These are phyloP conservation scores for Corydoras sp. DNA, from an alignment of 2,113 vertebrate genomes.

Conservation along the genomic window DNA sequence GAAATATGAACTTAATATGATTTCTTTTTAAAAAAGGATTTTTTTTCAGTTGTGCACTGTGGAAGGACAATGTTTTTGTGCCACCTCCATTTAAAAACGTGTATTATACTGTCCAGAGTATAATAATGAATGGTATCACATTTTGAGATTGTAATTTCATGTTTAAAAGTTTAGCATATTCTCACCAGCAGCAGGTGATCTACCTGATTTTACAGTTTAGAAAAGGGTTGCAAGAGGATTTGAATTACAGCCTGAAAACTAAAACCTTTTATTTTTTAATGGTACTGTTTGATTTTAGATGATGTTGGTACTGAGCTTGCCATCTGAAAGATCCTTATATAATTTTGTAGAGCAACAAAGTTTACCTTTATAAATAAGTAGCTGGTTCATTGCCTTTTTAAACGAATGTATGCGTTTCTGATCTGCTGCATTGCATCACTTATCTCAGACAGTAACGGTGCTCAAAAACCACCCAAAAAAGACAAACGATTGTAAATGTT, in stretches of 20 bases:
- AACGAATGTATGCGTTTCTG: slow-evolving; percentile 7
- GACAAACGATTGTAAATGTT: slow-evolving; percentile 34
- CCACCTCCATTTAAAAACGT: neutral
- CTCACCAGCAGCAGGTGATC: slow-evolving; percentile 20
- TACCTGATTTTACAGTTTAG: too few species aligned
- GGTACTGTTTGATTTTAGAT: slow-evolving; percentile 25
- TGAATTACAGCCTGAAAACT: neutral
- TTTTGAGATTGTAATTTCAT: slow-evolving; percentile 7
- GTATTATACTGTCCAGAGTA: too few species aligned
- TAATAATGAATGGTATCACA: neutral
- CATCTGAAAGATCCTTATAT: slow-evolving; percentile 12
- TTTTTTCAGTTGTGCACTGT: too few species aligned
- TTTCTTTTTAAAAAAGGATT: too few species aligned
- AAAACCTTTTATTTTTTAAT: neutral
- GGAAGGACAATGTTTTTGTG: neutral
- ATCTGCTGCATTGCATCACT: slow-evolving; percentile 16
- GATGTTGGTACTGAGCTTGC: slow-evolving; percentile 26
- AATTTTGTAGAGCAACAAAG: slow-evolving; percentile 26
- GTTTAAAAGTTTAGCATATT: slow-evolving; percentile 1
- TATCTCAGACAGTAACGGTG: slow-evolving; percentile 11
- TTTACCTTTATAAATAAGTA: slow-evolving; percentile 26
- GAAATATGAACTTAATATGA: too few species aligned
- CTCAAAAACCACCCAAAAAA: slow-evolving; percentile 10
- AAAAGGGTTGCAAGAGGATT: too few species aligned
- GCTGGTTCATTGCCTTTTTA: slow-evolving; percentile 8